Evolutionary conservation across 1,140 invertebrate species (phyloP).

Genomic region (Drosophila ambigua): DNA sequence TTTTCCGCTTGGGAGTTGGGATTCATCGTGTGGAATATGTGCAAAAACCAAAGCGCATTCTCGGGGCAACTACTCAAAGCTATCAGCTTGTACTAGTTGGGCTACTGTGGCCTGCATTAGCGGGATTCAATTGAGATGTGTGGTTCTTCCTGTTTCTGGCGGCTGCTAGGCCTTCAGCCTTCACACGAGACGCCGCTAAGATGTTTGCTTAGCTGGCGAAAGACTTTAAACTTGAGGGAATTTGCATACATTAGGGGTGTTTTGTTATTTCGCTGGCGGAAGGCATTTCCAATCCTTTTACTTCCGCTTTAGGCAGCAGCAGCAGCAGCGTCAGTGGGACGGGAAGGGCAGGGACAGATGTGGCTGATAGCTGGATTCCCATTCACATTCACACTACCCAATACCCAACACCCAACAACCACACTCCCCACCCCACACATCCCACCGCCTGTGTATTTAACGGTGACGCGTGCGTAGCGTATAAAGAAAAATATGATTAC

Average conservation of each 20-base stretch:
- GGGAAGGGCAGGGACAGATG: slow-evolving; percentile 55
- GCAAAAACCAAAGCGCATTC: no score
- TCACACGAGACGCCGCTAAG: slow-evolving; percentile 32
- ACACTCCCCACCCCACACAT: neutral
- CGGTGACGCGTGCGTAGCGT: slow-evolving; percentile 59
- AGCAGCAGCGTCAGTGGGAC: slow-evolving; percentile 29
- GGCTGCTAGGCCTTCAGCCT: neutral
- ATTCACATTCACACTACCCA: no score
- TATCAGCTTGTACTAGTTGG: no score
- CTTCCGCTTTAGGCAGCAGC: slow-evolving; percentile 73
- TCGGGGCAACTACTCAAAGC: no score
- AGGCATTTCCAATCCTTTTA: slow-evolving; percentile 80
- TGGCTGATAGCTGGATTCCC: slow-evolving; percentile 76
- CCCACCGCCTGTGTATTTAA: slow-evolving; percentile 18
- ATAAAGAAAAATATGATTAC: slow-evolving; percentile 77
- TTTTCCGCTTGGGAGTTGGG: no score
- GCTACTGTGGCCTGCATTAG: no score
- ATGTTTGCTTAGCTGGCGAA: slow-evolving; percentile 65
- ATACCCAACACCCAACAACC: neutral
- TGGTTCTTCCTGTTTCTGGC: neutral
- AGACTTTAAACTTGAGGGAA: slow-evolving; percentile 68
- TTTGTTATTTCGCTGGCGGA: slow-evolving; percentile 58
- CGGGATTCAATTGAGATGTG: no score
- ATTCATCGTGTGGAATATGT: no score
- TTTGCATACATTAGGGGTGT: slow-evolving; percentile 75